These are phyloP conservation scores for Leptinotarsa haldemani DNA, from an alignment of 2,888 invertebrate genomes.

Conservation along the genomic window DNA sequence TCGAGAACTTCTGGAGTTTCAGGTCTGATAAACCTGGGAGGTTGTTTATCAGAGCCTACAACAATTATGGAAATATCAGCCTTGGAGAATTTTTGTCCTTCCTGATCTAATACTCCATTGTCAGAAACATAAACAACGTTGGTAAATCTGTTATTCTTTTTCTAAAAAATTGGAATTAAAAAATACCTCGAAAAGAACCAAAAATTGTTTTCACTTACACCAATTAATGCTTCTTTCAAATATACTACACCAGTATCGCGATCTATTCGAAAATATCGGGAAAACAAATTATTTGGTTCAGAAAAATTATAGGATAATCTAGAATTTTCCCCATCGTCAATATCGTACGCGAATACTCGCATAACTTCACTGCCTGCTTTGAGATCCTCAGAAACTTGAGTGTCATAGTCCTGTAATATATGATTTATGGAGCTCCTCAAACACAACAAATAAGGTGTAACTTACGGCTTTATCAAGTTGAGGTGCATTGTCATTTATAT, in stretches of 20 bases:
- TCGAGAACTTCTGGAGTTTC: conserved; percentile 69
- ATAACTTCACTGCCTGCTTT: conserved; percentile 80
- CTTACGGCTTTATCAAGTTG: conserved; percentile 84
- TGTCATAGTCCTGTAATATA: conserved; percentile 71
- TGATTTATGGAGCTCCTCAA: conserved; percentile 41
- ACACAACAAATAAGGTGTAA: conserved; percentile 49
- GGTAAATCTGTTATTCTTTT: conserved; percentile 72
- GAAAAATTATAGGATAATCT: conserved; percentile 79
- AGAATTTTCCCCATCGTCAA: conserved; percentile 92
- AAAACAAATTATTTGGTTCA: conserved; percentile 64
- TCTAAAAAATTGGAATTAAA: conserved; percentile 65
- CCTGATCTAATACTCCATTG: conserved; percentile 77
- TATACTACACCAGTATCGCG: conserved; percentile 84
- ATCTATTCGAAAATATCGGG: conserved; percentile 84
- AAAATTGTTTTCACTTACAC: conserved; percentile 49
- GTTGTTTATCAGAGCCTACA: conserved; percentile 88
- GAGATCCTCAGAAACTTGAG: conserved; percentile 86
- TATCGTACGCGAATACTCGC: conserved; percentile 92
- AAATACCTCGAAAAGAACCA: not conserved
- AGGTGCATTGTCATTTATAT: conserved; percentile 92
- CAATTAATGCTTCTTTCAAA: conserved; percentile 54
- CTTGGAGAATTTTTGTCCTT: conserved; percentile 70
- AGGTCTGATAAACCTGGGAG: conserved; percentile 77
- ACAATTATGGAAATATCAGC: conserved; percentile 87
- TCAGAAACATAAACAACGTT: conserved; percentile 84